Evolutionary conservation across 2,797 vertebrate species (phyloP).

Genomic region (Catamblyrhynchus diadema): DNA sequence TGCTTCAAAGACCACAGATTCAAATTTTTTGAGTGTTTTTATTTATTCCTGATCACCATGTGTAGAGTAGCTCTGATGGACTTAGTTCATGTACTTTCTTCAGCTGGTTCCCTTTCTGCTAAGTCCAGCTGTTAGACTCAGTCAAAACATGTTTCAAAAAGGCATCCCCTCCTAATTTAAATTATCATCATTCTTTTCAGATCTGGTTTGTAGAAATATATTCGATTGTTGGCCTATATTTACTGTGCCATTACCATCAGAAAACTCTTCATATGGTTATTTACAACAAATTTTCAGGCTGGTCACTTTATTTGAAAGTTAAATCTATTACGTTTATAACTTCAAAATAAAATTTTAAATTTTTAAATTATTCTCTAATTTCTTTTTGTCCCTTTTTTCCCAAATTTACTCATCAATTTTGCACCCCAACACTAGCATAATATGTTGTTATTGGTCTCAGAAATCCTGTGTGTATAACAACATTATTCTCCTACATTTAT

Average conservation of each 20-base stretch:
- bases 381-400: neutral
- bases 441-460: neutral
- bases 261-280: neutral
- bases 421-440: neutral
- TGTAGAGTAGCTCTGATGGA: neutral
- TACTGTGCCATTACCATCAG: neutral
- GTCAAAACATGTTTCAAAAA: neutral
- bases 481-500: neutral
- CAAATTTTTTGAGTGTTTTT: neutral
- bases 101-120: neutral
- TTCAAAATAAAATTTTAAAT: neutral
- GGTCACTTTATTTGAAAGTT: neutral
- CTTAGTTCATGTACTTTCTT: neutral
- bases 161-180: neutral
- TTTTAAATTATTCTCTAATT: neutral
- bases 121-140: neutral
- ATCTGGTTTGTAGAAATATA: neutral
- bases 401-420: neutral
- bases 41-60: neutral
- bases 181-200: neutral
- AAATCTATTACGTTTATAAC: neutral
- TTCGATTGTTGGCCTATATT: neutral
- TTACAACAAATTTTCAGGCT: neutral
- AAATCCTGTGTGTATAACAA: neutral
- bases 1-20: neutral